Percentiles rank a stretch among this genome's conserved stretches.
These are phyloP conservation scores for Vanessa tameamea DNA, from an alignment of 1,140 invertebrate species.

Conservation along the genomic window DNA sequence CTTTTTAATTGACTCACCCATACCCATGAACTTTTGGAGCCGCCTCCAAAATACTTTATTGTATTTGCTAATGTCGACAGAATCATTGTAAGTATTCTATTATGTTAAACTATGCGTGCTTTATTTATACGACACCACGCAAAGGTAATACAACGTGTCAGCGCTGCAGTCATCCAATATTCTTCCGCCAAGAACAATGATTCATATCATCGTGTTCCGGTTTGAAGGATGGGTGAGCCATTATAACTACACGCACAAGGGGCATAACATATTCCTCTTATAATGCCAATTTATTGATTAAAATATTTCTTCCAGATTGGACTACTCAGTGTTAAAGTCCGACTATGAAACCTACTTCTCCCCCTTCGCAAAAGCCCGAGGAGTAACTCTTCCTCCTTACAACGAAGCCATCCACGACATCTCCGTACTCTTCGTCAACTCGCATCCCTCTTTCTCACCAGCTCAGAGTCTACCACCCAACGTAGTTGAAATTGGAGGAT, in stretches of 20 bases:
- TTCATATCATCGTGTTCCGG: too few relatives aligned
- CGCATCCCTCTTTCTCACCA: slow-evolving; percentile 77
- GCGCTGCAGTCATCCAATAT: too few relatives aligned
- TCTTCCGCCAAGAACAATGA: too few relatives aligned
- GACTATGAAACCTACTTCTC: slow-evolving; percentile 40
- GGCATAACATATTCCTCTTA: too few relatives aligned
- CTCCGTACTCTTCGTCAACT: slow-evolving; percentile 79
- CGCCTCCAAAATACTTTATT: slow-evolving; percentile 42
- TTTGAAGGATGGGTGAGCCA: too few relatives aligned
- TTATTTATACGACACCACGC: too few relatives aligned
- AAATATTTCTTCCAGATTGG: slow-evolving; percentile 9
- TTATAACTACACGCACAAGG: too few relatives aligned
- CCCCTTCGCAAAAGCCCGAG: slow-evolving; percentile 49
- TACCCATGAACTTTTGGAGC: slow-evolving; percentile 52
- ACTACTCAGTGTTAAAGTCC: not conserved
- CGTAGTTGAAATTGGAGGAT: slow-evolving; percentile 80
- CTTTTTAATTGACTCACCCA: slow-evolving; percentile 30
- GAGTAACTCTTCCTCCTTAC: slow-evolving; percentile 47
- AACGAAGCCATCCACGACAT: slow-evolving; percentile 52
- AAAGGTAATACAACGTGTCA: too few relatives aligned
- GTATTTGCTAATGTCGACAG: not conserved
- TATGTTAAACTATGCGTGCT: too few relatives aligned
- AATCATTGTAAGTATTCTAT: slow-evolving; percentile 6
- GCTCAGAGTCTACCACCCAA: slow-evolving; percentile 79
- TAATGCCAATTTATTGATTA: too few relatives aligned